Conservation (phyloP, 2,113 vertebrate genomes). For the Ammospiza caudacuta region DNA sequence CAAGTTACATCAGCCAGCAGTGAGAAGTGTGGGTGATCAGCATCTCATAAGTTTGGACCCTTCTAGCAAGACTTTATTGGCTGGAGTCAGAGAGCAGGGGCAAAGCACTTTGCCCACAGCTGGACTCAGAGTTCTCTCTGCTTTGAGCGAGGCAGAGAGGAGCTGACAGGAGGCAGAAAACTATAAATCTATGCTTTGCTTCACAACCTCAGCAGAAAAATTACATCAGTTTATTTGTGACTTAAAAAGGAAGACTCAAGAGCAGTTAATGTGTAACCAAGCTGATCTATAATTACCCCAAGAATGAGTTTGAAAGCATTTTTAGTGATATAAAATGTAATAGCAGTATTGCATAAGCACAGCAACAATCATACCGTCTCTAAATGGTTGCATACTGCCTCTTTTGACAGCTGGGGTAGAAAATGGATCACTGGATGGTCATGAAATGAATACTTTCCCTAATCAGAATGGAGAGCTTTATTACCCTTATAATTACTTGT, state of each 20-base stretch:
- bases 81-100: not conserved
- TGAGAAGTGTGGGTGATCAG: not conserved
- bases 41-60: not conserved
- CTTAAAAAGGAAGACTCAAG: not conserved
- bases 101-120: not conserved
- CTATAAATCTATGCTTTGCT: not conserved
- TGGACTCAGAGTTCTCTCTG: not conserved
- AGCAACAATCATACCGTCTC: not conserved
- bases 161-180: not conserved
- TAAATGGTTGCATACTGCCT: slow-evolving; percentile 31
- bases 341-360: not conserved
- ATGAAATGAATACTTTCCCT: slow-evolving; percentile 68
- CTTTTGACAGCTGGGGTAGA: slow-evolving; percentile 56
- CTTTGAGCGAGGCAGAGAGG: not conserved
- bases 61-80: not conserved
- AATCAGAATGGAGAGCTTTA: slow-evolving; percentile 64
- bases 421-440: slow-evolving; percentile 59
- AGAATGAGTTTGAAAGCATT: not conserved
- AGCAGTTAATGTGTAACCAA: not conserved
- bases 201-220: not conserved
- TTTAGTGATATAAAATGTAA: slow-evolving; percentile 13
- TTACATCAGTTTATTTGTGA: not conserved
- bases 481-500: slow-evolving; percentile 70
- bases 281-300: not conserved
- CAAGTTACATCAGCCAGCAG: not conserved